Base-by-base conservation (phyloP, 2,797 vertebrate genomes). In the Lepus oiostolus region DNA sequence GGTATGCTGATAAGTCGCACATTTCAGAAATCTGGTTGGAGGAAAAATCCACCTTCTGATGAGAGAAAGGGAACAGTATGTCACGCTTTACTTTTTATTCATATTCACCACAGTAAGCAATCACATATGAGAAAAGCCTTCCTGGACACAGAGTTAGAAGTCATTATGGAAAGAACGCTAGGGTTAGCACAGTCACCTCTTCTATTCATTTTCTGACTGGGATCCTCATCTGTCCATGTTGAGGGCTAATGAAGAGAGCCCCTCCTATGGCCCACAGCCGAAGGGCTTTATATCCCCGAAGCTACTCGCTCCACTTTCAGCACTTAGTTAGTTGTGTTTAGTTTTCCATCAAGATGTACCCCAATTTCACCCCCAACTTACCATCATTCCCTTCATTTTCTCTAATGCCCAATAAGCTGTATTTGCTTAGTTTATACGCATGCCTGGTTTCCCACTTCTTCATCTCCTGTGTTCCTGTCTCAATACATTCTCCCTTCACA, bases 21-120 rank as follows among this genome's bases (percentile, higher is more conserved):
- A 99, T 99, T 96, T 97, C 96, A 32, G 98, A 94, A 96, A 99
- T 99, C 26, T 96, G 94, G 92, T 99, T 99, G 97, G 97, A 94
- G 32, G 99, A 99, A 95, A 99, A 99, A 98, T 99, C 98, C 9
- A 98, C 99, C 93, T 99, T 99, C 99, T 99, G 97, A 30, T 91
- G 79, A 95, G 30, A 96, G 96, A 97, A 95, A 80, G 86, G 96
- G 71, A 94, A 21, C 7, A 75, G 35, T 7, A 63, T 10, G 26
- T 60, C 58, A 90, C 0, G 62, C 6, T 35, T 58, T 35, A 67
- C 9, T 47, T 94, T 87, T 71, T n/a, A 42, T 84, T 62, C 58
- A 22, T 63, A 86, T 19, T 82, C 50, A 74, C 16, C 35, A 60
- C 38, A 30, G 5, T 19, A 70, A 86, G 65, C 63, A 70, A 63